Conservation (phyloP, 2,797 vertebrate genomes). For the Hyperoplus immaculatus region DNA sequence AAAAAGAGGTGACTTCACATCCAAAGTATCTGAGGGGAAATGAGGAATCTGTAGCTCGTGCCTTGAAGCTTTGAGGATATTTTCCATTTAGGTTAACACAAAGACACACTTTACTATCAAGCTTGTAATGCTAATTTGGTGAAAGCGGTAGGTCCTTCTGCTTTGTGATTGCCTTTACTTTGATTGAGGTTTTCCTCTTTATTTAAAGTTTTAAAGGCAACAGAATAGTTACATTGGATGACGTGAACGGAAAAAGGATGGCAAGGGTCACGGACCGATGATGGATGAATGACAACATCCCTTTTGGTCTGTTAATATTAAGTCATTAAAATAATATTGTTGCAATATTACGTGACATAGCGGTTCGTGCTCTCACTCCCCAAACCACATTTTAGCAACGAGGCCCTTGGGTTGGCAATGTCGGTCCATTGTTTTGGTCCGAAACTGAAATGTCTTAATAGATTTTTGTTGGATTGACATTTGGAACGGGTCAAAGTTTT, state of each 20-base stretch:
- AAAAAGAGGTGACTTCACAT: conserved; percentile 63
- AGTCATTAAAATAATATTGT: conserved; percentile 45
- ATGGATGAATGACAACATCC: conserved; percentile 36
- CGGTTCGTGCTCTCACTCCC: not conserved
- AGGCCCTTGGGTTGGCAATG: not conserved
- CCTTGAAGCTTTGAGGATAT: conserved; percentile 2
- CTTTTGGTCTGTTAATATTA: conserved; percentile 35
- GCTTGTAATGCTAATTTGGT: conserved; percentile 13
- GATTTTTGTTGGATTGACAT: not conserved
- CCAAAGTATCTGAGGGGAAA: conserved; percentile 38
- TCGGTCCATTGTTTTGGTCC: not conserved
- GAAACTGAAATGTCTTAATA: not conserved
- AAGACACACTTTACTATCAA: not conserved
- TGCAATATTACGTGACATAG: conserved; percentile 15
- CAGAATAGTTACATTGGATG: conserved; percentile 14
- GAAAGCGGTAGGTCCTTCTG: conserved; percentile 6
- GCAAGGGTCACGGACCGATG: conserved; percentile 3
- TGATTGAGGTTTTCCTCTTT: conserved; percentile 11
- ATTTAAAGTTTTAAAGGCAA: conserved; percentile 2
- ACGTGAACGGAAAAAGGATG: conserved; percentile 30
- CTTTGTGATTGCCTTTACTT: conserved; percentile 12
- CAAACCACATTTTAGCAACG: not conserved
- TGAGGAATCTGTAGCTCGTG: conserved; percentile 5
- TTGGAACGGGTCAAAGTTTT: not conserved
- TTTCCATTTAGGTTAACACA: conserved; percentile 41